Evolutionary conservation across 1,140 invertebrate species (phyloP).

Genomic region (Panagrolaimus sp.): DNA sequence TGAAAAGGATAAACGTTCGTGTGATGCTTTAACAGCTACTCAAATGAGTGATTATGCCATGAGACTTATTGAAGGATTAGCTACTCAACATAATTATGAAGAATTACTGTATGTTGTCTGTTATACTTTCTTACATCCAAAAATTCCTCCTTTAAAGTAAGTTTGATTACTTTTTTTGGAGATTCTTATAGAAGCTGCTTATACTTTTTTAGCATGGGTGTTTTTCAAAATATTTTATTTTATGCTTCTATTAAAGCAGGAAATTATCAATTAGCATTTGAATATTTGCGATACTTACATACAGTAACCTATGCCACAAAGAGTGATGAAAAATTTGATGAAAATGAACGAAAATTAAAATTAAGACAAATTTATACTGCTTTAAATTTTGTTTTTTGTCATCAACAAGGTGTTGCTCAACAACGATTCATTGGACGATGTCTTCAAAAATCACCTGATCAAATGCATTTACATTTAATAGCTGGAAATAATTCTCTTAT

Average conservation of each 20-base stretch:
- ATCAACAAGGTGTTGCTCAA: slow-evolving; percentile 53
- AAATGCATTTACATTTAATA: slow-evolving; percentile 48
- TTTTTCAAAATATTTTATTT: slow-evolving; percentile 47
- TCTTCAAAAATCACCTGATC: slow-evolving; percentile 41
- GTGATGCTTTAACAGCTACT: slow-evolving; percentile 25
- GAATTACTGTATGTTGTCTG: slow-evolving; percentile 52
- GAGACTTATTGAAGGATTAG: slow-evolving; percentile 42
- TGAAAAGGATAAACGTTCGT: slow-evolving; percentile 23
- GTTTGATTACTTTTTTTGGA: not conserved
- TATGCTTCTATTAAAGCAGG: slow-evolving; percentile 49
- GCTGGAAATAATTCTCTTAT: slow-evolving; percentile 57
- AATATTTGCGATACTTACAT: slow-evolving; percentile 48
- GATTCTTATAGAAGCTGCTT: too few species aligned
- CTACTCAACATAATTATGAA: slow-evolving; percentile 25
- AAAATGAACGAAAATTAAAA: not conserved
- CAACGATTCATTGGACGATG: slow-evolving; percentile 54
- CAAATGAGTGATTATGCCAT: slow-evolving; percentile 53
- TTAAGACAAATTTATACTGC: slow-evolving; percentile 44
- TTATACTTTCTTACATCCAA: slow-evolving; percentile 54
- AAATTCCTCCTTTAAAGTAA: slow-evolving; percentile 40
- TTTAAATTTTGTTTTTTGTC: slow-evolving; percentile 56
- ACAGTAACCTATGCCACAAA: not conserved
- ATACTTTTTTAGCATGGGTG: slow-evolving; percentile 37
- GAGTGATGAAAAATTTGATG: not conserved
- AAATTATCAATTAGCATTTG: slow-evolving; percentile 47